Percentiles rank a stretch among this genome's conserved stretches.
phyloP scores from a whole-genome alignment of 2,113 vertebrate genomes.

The Nycticebus coucang region DNA sequence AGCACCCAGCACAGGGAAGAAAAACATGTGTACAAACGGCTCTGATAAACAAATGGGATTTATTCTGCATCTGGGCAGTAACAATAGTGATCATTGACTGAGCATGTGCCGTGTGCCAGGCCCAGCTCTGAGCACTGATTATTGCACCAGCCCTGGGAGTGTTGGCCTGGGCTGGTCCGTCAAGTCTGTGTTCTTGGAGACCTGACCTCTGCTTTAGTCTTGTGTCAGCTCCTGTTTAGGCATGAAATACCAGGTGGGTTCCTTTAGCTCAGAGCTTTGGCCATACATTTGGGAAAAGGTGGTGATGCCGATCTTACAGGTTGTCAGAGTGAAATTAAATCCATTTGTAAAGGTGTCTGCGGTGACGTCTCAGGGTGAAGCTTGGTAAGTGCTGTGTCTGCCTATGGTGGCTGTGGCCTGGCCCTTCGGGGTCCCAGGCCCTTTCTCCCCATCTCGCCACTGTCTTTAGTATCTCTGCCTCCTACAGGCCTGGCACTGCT shows the following conservation, averaged over 20 bases:
- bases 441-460: neutral
- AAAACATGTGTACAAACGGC: neutral
- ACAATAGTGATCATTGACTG: neutral
- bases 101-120: neutral
- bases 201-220: neutral
- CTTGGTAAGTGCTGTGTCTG: neutral
- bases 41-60: neutral
- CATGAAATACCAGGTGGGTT: neutral
- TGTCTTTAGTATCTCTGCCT: neutral
- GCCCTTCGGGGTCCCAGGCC: neutral
- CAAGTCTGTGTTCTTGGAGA: neutral
- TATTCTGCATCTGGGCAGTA: neutral
- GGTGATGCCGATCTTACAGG: fast-evolving
- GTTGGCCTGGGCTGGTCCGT: neutral
- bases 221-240: neutral
- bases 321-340: neutral
- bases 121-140: fast-evolving
- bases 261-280: neutral
- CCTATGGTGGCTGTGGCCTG: neutral
- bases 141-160: fast-evolving
- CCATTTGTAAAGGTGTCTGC: neutral
- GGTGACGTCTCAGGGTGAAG: fast-evolving
- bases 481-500: neutral
- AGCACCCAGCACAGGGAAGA: neutral
- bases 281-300: neutral